Conservation (phyloP, 2,888 invertebrate species). For the Sphaeridia pumilis region DNA sequence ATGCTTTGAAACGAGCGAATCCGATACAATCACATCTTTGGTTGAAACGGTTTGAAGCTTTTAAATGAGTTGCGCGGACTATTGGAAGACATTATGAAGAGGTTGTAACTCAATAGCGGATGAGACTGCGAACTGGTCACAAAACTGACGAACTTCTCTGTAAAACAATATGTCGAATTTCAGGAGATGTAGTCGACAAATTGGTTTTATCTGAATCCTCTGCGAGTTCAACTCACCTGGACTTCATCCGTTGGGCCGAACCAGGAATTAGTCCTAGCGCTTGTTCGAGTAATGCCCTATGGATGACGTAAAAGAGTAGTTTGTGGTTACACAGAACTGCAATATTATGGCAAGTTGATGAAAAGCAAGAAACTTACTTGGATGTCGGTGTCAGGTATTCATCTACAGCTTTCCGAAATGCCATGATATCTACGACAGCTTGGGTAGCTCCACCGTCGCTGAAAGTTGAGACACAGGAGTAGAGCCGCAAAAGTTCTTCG, state of each 20-base stretch:
- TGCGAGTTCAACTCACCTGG: not conserved
- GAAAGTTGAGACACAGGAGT: slow-evolving; percentile 60
- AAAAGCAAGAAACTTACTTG: not conserved
- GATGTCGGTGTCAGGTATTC: slow-evolving; percentile 51
- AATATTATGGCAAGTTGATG: not conserved
- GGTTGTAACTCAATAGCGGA: no score
- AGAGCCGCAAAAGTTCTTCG: slow-evolving; percentile 79
- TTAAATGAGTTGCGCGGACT: no score
- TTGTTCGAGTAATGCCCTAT: not conserved
- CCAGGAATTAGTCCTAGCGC: not conserved
- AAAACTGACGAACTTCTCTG: not conserved
- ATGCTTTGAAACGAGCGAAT: no score
- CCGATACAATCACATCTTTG: no score
- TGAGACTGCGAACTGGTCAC: no score
- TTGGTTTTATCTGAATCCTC: not conserved
- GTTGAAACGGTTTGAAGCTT: no score
- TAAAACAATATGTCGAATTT: not conserved
- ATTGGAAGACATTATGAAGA: no score
- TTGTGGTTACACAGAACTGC: not conserved
- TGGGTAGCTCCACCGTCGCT: slow-evolving; percentile 60
- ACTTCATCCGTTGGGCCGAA: not conserved
- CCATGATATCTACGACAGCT: slow-evolving; percentile 63
- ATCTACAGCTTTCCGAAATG: slow-evolving; percentile 54
- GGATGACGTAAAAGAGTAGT: not conserved
- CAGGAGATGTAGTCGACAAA: not conserved